Evolutionary conservation across 2,113 vertebrate species (phyloP).

Genomic region (Aplodontia rufa): DNA sequence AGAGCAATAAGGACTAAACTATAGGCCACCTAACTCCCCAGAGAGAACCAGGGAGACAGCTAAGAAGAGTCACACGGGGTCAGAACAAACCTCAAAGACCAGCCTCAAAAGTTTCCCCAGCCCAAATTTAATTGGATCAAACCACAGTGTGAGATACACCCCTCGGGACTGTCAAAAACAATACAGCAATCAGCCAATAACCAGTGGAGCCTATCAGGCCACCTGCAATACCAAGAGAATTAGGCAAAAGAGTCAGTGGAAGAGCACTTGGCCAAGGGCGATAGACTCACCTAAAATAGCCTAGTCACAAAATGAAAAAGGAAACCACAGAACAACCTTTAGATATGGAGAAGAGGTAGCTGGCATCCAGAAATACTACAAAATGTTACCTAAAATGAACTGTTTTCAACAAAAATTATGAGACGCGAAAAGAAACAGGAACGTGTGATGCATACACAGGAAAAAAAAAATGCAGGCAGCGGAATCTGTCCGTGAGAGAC

Average conservation of each 20-base stretch:
- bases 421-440: neutral
- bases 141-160: neutral
- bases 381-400: neutral
- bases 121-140: neutral
- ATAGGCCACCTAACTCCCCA: neutral
- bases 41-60: neutral
- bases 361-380: neutral
- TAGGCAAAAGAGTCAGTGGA: no score
- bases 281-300: neutral
- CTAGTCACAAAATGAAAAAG: neutral
- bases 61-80: neutral
- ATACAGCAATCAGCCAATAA: neutral
- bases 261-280: no score
- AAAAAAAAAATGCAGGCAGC: neutral
- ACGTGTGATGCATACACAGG: neutral
- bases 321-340: neutral
- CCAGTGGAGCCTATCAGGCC: neutral
- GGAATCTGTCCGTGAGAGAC: neutral
- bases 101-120: no score
- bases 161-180: neutral
- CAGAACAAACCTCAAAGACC: neutral
- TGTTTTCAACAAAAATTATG: neutral
- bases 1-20: neutral
- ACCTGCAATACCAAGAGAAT: no score
- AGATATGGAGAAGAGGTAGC: neutral